Percentiles rank a stretch among this genome's conserved stretches.
Evolutionary conservation across 2,888 invertebrate genomes (phyloP).

Genomic region (Belgica antarctica): DNA sequence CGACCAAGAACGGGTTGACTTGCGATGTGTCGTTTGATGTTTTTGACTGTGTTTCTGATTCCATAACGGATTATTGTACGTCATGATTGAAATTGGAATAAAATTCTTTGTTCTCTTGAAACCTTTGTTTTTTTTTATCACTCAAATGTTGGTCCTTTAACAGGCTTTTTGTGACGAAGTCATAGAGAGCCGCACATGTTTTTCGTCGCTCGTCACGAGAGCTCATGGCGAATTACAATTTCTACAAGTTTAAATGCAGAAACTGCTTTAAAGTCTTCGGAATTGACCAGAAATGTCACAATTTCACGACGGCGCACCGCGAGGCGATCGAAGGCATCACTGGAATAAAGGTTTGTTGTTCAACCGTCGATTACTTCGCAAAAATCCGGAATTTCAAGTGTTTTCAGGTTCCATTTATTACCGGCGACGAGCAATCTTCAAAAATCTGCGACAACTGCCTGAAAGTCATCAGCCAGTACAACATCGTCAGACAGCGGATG

Average conservation of each 20-base stretch:
- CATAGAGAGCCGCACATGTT: too few species aligned
- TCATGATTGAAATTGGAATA: neutral
- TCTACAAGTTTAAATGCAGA: neutral
- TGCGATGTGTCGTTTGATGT: conserved; percentile 76
- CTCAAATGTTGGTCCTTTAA: too few species aligned
- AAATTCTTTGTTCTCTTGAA: too few species aligned
- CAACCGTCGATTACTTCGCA: too few species aligned
- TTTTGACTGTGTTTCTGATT: conserved; percentile 76
- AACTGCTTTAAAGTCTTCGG: neutral
- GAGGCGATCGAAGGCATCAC: neutral
- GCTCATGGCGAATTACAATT: too few species aligned
- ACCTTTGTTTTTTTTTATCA: too few species aligned
- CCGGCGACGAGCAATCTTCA: too few species aligned
- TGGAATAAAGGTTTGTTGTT: neutral
- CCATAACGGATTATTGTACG: conserved; percentile 71
- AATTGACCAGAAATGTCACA: neutral
- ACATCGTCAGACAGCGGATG: neutral
- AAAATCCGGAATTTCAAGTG: too few species aligned
- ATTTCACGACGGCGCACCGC: neutral
- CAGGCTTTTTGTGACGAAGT: too few species aligned
- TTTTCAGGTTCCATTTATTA: too few species aligned
- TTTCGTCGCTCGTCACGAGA: too few species aligned
- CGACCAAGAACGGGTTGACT: conserved; percentile 67
- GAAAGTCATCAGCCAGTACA: neutral
- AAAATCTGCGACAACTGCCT: neutral